phyloP scores from a whole-genome alignment of 2,113 vertebrate genomes.

The Peromyscus leucopus region DNA sequence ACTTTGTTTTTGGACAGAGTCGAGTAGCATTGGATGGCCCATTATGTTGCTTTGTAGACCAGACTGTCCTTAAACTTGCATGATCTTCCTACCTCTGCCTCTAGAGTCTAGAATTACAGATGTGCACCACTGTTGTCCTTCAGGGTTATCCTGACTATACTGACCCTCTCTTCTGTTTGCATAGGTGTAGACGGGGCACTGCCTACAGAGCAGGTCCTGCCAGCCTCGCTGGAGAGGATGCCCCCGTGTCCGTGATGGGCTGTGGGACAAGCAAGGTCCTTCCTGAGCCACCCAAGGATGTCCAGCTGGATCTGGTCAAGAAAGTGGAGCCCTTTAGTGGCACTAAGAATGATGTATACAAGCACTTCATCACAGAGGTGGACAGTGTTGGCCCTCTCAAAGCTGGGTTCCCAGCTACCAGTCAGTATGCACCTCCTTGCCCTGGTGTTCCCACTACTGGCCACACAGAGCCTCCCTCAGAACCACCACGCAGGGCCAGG shows the following conservation, averaged over 20 bases:
- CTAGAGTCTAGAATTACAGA: neutral
- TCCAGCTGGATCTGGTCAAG: slow-evolving; percentile 97
- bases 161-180: slow-evolving; percentile 69
- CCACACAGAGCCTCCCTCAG: slow-evolving; percentile 84
- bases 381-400: slow-evolving; percentile 86
- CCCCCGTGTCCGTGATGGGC: slow-evolving; percentile 96
- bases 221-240: slow-evolving; percentile 90
- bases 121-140: neutral
- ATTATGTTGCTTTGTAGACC: neutral
- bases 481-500: slow-evolving; percentile 93
- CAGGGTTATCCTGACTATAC: neutral
- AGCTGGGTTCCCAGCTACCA: slow-evolving; percentile 86
- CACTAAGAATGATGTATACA: slow-evolving; percentile 92
- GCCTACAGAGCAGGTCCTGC: slow-evolving; percentile 82
- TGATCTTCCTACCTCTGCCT: neutral
- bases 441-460: slow-evolving; percentile 79
- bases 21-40: neutral
- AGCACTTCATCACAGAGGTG: slow-evolving; percentile 94
- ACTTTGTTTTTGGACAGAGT: neutral
- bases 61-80: neutral
- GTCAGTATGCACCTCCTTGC: slow-evolving; percentile 78
- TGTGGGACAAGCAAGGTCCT: slow-evolving; percentile 99
- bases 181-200: slow-evolving; percentile 82
- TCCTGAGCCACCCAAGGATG: slow-evolving; percentile 97
- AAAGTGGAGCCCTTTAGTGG: slow-evolving; percentile 93